phyloP scores from a whole-genome alignment of 2,113 vertebrate species.

The Actinemys pallida region DNA sequence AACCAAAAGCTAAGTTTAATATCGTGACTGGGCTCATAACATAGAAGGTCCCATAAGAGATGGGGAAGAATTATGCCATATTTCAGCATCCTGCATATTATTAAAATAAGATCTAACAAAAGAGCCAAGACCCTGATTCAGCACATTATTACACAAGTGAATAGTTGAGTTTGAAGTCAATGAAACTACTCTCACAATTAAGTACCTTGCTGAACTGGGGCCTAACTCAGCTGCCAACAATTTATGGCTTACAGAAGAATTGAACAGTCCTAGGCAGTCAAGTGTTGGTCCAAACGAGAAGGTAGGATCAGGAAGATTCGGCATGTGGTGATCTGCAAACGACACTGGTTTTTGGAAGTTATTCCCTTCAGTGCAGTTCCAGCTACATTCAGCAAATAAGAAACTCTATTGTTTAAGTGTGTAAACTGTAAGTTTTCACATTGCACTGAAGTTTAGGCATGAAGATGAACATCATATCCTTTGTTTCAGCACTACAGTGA shows the following conservation, averaged over 20 bases:
- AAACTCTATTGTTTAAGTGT: background rate
- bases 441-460: background rate
- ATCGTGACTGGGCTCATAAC: background rate
- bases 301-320: background rate
- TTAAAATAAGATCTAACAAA: background rate
- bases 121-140: background rate
- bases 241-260: background rate
- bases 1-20: background rate
- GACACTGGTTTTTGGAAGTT: background rate
- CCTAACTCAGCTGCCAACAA: background rate
- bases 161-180: background rate
- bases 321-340: background rate
- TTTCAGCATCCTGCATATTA: background rate
- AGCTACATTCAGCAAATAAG: background rate
- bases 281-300: background rate
- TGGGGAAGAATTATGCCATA: background rate
- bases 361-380: background rate
- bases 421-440: background rate
- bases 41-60: background rate
- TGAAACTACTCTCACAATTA: background rate
- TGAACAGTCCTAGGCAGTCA: background rate
- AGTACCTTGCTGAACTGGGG: background rate
- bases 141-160: background rate
- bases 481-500: background rate
- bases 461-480: background rate